Evolutionary conservation across 2,797 vertebrate genomes (phyloP).

Genomic region (Mycteria americana): DNA sequence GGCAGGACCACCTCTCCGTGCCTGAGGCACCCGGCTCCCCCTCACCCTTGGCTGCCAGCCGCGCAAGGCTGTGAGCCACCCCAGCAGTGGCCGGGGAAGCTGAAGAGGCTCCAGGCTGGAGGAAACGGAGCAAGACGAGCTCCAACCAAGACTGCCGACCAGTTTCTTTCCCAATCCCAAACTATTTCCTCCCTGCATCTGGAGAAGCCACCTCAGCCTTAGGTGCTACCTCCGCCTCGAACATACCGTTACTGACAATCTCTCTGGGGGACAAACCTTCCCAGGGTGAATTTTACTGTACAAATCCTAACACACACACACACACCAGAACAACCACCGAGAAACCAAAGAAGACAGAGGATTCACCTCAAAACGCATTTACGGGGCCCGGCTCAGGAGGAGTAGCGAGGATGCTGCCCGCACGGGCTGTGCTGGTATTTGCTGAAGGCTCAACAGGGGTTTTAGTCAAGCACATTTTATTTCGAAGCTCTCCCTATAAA

Average conservation of each 20-base stretch:
- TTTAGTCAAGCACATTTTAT: not conserved
- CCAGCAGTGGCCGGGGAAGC: rapidly evolving
- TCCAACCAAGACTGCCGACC: not conserved
- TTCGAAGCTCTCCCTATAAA: not conserved
- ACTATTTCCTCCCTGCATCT: not conserved
- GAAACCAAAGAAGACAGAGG: not conserved
- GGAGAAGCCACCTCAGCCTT: not conserved
- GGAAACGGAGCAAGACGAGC: not conserved
- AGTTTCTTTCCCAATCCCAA: not conserved
- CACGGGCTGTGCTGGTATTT: not conserved
- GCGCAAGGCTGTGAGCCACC: not conserved
- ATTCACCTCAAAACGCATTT: not conserved
- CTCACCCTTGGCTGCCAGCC: not conserved
- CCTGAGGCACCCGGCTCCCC: not conserved
- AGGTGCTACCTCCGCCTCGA: not conserved
- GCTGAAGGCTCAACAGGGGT: not conserved
- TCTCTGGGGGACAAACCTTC: not conserved
- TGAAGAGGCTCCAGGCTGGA: not conserved
- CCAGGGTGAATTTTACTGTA: not conserved
- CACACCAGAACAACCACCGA: not conserved
- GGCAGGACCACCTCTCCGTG: not conserved
- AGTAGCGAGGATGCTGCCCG: not conserved
- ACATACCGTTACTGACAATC: not conserved
- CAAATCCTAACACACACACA: not conserved
- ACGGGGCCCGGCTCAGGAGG: not conserved